These are phyloP conservation scores for Miichthys miiuy DNA, from an alignment of 2,797 vertebrate genomes.

Conservation along the genomic window DNA sequence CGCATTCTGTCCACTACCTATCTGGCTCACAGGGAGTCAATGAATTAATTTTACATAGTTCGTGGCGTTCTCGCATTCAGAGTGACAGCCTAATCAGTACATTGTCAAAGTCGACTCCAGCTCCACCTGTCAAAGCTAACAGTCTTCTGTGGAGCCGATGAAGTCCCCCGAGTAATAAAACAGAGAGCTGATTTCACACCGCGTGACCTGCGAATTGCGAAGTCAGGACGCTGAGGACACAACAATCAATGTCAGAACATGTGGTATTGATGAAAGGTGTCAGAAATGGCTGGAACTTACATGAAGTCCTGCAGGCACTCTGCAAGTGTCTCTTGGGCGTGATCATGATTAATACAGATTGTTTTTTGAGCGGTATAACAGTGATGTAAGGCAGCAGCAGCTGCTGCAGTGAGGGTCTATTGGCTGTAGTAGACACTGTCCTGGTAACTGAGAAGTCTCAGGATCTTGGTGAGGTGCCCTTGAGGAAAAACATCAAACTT, in stretches of 20 bases:
- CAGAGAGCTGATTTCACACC: slow-evolving; percentile 63
- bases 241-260: slow-evolving; percentile 82
- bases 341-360: slow-evolving; percentile 68
- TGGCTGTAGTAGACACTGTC: slow-evolving; percentile 15
- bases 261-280: slow-evolving; percentile 79
- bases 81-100: slow-evolving; percentile 83
- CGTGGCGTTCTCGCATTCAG: slow-evolving; percentile 57
- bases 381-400: slow-evolving; percentile 31
- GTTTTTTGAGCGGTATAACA: slow-evolving; percentile 44
- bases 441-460: slow-evolving; percentile 6
- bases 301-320: slow-evolving; percentile 72
- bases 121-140: slow-evolving; percentile 80
- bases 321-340: slow-evolving; percentile 62
- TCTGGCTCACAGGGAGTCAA: slow-evolving; percentile 57
- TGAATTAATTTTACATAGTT: slow-evolving; percentile 75
- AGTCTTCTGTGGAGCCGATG: slow-evolving; percentile 64
- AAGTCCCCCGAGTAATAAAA: slow-evolving; percentile 76
- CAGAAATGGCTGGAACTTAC: slow-evolving; percentile 72
- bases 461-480: slow-evolving; percentile 4
- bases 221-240: slow-evolving; percentile 75
- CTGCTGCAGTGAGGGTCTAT: background rate
- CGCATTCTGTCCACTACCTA: slow-evolving; percentile 39
- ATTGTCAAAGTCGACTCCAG: slow-evolving; percentile 75
- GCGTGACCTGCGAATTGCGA: slow-evolving; percentile 71
- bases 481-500: slow-evolving; percentile 32